Evolutionary conservation across 53 echinoderm and acorn worm genomes (phyloP), one percentile per base, ranked within the genome.

Genomic region (Zoroaster sp.): DNA sequence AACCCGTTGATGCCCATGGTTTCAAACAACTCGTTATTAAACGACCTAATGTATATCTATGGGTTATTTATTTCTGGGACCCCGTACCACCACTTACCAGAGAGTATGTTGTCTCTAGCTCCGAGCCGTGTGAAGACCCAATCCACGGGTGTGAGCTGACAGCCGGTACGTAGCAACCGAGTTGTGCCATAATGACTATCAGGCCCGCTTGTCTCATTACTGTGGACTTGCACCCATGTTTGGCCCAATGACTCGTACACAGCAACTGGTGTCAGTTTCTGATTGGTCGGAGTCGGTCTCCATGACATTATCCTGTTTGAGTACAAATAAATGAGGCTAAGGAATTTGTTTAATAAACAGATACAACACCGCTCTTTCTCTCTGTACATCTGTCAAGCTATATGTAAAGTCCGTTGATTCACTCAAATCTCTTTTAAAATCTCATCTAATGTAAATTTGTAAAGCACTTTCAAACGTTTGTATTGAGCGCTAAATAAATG

Each of bases 221-320:
- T 43, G 96, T 99, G 2, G 96, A 96, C 83, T 99, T 99, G 46
- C 99, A 12, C 99, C 99, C 99, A 99, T 99, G 90, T 99, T 99
- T 23, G 99, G 96, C 12, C 99, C 99, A 0, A 94, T 99, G 10
- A 99, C 99, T 46, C 96, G 81, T 55, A 99, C 94, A 52, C 99
- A 99, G 69, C 74, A 92, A 40, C 94, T 85, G 20, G 45, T 49
- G 44, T 71, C 85, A 21, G 42, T 28, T 42, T 17, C 30, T 3
- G 36, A 53, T 65, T 25, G 65, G 18, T 77, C 71, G 4, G 53
- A 47, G 71, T 85, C 51, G 32, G 51, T 76, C 35, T 94, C 94
- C 91, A 91, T 93, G 55, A 78, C 88, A 42, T 79, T 66, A 0
- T 94, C 87, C 90, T 90, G 59, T 31, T n/a, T n/a, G n/a, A n/a